Conservation (phyloP, 2,888 invertebrate genomes). For the Spilosoma lubricipeda region DNA sequence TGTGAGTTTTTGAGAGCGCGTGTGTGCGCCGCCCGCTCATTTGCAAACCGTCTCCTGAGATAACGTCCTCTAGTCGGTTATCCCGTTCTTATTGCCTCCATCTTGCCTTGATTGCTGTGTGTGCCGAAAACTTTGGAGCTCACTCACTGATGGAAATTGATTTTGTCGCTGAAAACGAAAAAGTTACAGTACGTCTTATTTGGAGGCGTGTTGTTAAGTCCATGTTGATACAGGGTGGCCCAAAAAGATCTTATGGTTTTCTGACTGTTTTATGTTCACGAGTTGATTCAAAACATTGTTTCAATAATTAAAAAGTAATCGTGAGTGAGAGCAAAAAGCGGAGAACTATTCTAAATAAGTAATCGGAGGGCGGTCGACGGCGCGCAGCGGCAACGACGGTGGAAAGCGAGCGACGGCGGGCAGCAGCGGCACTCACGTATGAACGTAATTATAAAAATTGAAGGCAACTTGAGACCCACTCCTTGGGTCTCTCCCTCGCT, state of each 20-base stretch:
- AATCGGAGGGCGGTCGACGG: conserved; percentile 59
- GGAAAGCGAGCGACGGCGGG: conserved; percentile 55
- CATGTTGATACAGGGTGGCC: conserved; percentile 23
- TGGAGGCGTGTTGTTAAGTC: conserved; percentile 51
- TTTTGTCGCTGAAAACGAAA: conserved; percentile 75
- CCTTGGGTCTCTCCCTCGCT: conserved; percentile 80
- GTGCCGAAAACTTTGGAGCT: conserved; percentile 81
- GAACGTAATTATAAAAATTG: conserved; percentile 87
- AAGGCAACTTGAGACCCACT: conserved; percentile 80
- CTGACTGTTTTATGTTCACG: conserved; percentile 32
- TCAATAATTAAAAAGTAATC: conserved; percentile 72
- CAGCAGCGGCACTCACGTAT: conserved; percentile 85
- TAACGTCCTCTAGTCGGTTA: conserved; percentile 85
- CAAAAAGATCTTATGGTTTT: conserved; percentile 26
- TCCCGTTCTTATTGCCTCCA: conserved; percentile 85
- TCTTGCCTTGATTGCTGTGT: conserved; percentile 83
- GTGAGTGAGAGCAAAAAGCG: conserved; percentile 58
- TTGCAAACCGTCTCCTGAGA: conserved; percentile 86
- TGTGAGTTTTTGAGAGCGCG: conserved; percentile 54
- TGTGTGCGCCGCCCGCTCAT: conserved; percentile 82
- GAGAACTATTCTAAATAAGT: conserved; percentile 77
- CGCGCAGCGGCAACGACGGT: conserved; percentile 59
- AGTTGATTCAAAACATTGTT: conserved; percentile 39
- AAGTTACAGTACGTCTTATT: conserved; percentile 74
- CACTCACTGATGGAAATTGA: conserved; percentile 79